A percentile compares a stretch with the other conserved stretches of the same genome.
Evolutionary conservation across 1,140 invertebrate genomes (phyloP).

Genomic region (Leptestheria dahalacensis): DNA sequence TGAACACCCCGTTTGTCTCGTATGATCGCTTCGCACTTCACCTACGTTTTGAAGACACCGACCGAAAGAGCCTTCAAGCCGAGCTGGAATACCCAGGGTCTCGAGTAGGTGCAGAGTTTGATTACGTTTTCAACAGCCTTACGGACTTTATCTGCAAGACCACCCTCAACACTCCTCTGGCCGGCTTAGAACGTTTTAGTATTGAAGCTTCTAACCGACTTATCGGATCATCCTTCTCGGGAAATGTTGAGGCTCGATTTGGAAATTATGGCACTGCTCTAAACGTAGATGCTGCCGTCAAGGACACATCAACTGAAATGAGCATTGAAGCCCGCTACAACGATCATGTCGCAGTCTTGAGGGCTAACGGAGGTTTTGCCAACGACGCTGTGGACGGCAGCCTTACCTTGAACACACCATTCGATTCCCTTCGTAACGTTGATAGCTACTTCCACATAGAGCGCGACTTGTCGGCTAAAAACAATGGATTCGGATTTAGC

Average conservation of each 20-base stretch:
- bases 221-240: slow-evolving; percentile 16
- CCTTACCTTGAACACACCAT: slow-evolving; percentile 21
- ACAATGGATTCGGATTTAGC: slow-evolving; percentile 19
- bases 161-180: slow-evolving; percentile 16
- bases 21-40: slow-evolving; percentile 20
- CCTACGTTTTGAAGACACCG: slow-evolving; percentile 19
- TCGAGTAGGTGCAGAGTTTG: slow-evolving; percentile 19
- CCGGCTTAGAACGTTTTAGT: slow-evolving; percentile 12
- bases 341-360: slow-evolving; percentile 10
- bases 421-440: slow-evolving; percentile 21
- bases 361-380: slow-evolving; percentile 15
- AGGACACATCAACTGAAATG: background rate
- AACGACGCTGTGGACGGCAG: slow-evolving; percentile 19
- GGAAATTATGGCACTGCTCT: slow-evolving; percentile 15
- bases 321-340: slow-evolving; percentile 19
- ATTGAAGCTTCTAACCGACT: slow-evolving; percentile 15
- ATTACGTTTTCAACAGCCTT: slow-evolving; percentile 20
- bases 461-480: slow-evolving; percentile 18
- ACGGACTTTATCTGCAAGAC: slow-evolving; percentile 20
- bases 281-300: slow-evolving; percentile 17
- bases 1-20: slow-evolving; percentile 20
- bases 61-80: slow-evolving; percentile 21
- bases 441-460: slow-evolving; percentile 18
- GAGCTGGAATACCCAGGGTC: slow-evolving; percentile 21
- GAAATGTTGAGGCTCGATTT: slow-evolving; percentile 19